Base-by-base conservation (phyloP, 1,140 invertebrate genomes). In the Scaptomyza montana region DNA sequence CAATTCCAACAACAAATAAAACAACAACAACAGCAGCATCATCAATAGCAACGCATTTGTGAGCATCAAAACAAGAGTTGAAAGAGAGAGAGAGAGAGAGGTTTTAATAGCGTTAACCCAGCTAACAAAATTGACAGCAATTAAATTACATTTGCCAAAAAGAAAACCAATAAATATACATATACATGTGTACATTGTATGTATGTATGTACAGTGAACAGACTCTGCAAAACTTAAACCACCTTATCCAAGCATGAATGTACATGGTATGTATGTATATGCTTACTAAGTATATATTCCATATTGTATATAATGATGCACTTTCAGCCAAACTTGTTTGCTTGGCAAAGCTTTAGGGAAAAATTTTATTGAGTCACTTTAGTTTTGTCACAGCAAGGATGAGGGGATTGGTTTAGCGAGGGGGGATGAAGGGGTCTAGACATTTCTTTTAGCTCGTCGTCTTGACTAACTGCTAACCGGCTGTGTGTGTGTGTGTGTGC, bases 301-400 rank as follows among this genome's bases (percentile, higher is more conserved):
- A 36, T 36, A 36, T 36, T 36, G 7, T 36, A 36, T 25, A 9
- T 36, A 9, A 36, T 36, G 8, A 36, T 36, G 33, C 33, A 36
- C 9, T 36, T 9, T 30, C 50, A 43, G 21, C 7, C 45, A 25
- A 47, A 67, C 59, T 72, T 78, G 55, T 46, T 55, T 30, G 59
- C 64, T 69, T 33, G 30, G 59, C 43, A 54, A 51, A 70, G 53
- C 33, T 13, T 3, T 3, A 25, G 21, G 3, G 21, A 25, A 25
- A 25, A 25, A 50, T 81, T 79, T 63, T 56, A 84, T 84, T 84
- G 76, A 81, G 79, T 81, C 74, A 81, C 57, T 70, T 59, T 55
- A 2, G 21, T 21, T 57, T 62, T 33, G 46, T 39, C 46, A 59
- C 45, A 33, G 7, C 36, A 50, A 54, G 39, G 59, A 39, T 16